Evolutionary conservation across 2,113 vertebrate genomes (phyloP), one percentile per base, ranked within the genome.

Genomic region (Ondatra zibethicus): DNA sequence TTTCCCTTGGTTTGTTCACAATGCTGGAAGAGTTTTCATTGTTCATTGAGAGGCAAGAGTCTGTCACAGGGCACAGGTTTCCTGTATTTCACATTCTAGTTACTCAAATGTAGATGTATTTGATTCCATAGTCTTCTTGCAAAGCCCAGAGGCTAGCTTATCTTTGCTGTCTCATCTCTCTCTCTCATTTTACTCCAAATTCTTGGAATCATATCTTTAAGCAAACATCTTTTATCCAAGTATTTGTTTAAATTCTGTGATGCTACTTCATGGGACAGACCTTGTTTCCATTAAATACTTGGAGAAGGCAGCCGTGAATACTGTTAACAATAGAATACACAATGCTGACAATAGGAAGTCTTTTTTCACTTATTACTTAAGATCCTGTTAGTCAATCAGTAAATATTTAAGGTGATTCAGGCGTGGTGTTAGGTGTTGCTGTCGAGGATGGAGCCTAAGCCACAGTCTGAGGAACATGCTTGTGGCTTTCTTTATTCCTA

Each of bases 351-450:
- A 36, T 29, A 42, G 73, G 36, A 91, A 78, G 7, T 87, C n/a
- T 82, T 47, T 65, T n/a, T 73, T 73, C 39, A 73, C 55, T 33
- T 17, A 63, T 78, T 78, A 92, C 87, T 81, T 93, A 97, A 92
- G 63, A 61, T n/a, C 52, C 76, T 76, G 8, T 87, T 68, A 75
- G 85, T 78, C 52, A 94, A 75, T 88, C 39, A 78, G 70, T 68
- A 68, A 63, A 61, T 80, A 85, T 76, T 96, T 21, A 65, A 50
- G 55, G 36, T 2, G 4, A 88, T 36, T 89, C 65, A 91, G 86
- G 91, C 12, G 85, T 36, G 87, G 21, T 65, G 55, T 63, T 93
- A 52, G 61, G 76, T n/a, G 10, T 33, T 36, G 1, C 19, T 29
- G 76, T 39, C 25, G 36, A 85, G 21, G 70, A 75, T 88, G 84